Evolutionary conservation across 2,888 invertebrate species (phyloP), one percentile per base, ranked within the genome.

Genomic region (Trichacis sp.): DNA sequence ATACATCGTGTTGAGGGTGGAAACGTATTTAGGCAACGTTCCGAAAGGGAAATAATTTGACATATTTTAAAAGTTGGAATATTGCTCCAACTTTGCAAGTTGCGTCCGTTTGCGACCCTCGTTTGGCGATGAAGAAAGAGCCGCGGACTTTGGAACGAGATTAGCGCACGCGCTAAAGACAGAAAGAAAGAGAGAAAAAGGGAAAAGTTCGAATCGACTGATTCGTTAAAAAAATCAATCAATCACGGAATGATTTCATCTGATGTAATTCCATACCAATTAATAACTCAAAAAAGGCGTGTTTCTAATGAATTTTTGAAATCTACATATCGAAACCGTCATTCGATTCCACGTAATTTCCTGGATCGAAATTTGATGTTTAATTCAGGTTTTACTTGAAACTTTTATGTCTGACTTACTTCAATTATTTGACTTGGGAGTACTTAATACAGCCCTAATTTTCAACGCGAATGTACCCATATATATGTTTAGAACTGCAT

Each of bases 11-110:
- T 60, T 62, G 67, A 68, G 61, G 71, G 73, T 71, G 74, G 71
- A 75, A 76, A 74, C 74, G 73, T 74, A 79, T 77, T 77, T 74
- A 76, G 70, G 69, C 71, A 72, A 47, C 29, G 30, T 50, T 42
- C 20, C 58, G 47, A 58, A 40, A 77, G 74, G 75, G 72, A 82
- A 82, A 81, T 82, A 82, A 82, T 82, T 81, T 80, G 81, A 81
- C 79, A 79, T 80, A 81, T 82, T 82, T 81, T 76, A 81, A 79
- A 80, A 81, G 80, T 79, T 79, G 75, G 77, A 82, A 79, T 81
- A 78, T 78, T 77, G 77, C 73, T 73, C 30, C 46, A 68, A 68
- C 56, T 67, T 67, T n/a, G 52, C 30, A 61, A 63, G 59, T 48
- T 57, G 54, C 58, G 30, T 63, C 48, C 55, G 51, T 30, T 36